phyloP scores from a whole-genome alignment of 2,113 vertebrate species.

The Rhabdomys dilectus region DNA sequence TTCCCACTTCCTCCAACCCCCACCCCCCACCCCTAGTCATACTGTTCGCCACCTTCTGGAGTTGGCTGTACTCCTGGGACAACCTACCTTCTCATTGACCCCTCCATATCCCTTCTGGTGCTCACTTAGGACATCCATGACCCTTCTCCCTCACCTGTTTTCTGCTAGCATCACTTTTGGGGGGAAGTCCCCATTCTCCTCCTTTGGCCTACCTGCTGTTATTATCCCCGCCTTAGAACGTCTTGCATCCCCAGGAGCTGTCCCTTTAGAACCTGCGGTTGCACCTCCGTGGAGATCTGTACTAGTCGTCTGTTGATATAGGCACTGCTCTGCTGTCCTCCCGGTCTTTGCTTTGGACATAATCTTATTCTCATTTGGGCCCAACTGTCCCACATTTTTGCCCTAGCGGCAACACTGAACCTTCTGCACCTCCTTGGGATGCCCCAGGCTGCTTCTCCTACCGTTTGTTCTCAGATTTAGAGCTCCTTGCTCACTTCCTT shows the following conservation, averaged over 20 bases:
- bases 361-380: not conserved
- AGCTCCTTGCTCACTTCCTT: not conserved
- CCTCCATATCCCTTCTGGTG: not conserved
- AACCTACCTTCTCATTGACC: conserved; percentile 12
- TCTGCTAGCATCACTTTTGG: not conserved
- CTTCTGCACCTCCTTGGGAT: not conserved
- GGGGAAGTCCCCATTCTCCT: not conserved
- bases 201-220: not conserved
- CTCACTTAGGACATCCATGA: not conserved
- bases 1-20: not conserved
- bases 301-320: not conserved
- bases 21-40: not conserved
- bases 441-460: not conserved
- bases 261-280: conserved; percentile 60
- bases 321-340: not conserved
- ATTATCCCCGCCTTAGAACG: not conserved
- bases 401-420: not conserved
- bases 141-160: not conserved
- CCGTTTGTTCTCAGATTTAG: not conserved
- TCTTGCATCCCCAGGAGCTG: conserved; percentile 61
- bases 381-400: not conserved
- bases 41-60: conserved; percentile 2
- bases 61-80: conserved; percentile 14
- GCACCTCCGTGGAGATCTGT: not conserved
- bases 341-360: not conserved